A percentile compares a stretch with the other conserved stretches of the same genome.
These are phyloP conservation scores for Drymonia ruficornis DNA, from an alignment of 2,888 invertebrate species.

Conservation along the genomic window DNA sequence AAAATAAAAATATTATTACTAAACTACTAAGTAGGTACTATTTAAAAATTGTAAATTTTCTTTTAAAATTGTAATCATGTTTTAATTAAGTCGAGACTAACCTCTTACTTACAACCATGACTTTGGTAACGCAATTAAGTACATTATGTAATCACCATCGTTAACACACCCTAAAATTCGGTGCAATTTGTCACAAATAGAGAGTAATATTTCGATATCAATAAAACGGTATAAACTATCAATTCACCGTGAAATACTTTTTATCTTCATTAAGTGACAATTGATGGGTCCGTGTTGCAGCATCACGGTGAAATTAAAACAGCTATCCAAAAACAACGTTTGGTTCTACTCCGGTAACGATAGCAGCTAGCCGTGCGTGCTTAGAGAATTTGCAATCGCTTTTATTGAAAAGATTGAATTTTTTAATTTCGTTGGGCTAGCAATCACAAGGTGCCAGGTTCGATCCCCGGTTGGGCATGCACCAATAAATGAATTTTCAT, in stretches of 20 bases:
- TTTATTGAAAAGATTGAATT: neutral
- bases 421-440: too few relatives aligned
- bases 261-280: neutral
- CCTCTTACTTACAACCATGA: too few relatives aligned
- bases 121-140: too few relatives aligned
- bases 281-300: neutral
- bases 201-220: neutral
- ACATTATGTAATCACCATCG: too few relatives aligned
- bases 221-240: too few relatives aligned
- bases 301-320: neutral
- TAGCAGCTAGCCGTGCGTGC: neutral
- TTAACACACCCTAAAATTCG: too few relatives aligned
- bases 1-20: constrained; percentile 14
- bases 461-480: too few relatives aligned
- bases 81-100: neutral
- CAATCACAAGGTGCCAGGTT: too few relatives aligned
- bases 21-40: too few relatives aligned
- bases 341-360: neutral
- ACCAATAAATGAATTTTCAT: too few relatives aligned
- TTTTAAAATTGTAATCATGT: too few relatives aligned
- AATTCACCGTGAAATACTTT: neutral
- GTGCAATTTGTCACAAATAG: neutral
- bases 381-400: neutral
- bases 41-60: too few relatives aligned
- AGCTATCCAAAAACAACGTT: neutral